Base-by-base conservation (phyloP, 2,797 vertebrate species). In the Tolypeutes matacus region DNA sequence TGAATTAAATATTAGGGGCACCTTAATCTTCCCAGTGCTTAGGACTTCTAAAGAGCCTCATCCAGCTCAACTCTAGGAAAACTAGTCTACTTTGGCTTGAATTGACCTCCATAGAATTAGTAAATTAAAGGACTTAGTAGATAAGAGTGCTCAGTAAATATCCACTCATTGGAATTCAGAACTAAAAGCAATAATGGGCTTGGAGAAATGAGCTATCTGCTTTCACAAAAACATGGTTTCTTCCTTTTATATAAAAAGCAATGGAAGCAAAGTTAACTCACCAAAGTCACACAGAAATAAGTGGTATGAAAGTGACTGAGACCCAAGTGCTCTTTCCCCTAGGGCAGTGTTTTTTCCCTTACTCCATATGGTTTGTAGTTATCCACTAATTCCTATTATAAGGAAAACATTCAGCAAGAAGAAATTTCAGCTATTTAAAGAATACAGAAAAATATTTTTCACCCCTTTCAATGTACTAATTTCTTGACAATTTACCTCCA, bases 1-100 rank as follows among this genome's bases (percentile, higher is more conserved):
- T 65, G 36, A 86, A 72, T 70, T 93, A 72, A 90, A 82, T 86
- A 70, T 89, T 76, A 89, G 15, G 80, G n/a, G 3, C 9, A 46
- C 9, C 36, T n/a, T 82, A 65, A 76, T 77, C 21, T 56, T 86
- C 25, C 23, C 13, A 92, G 56, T 56, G 1, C n/a, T 86, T 20
- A 70, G 9, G 10, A 2, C 9, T 89, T 88, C 49, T 42, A 42
- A 89, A 65, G 1, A n/a, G 51, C 10, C 46, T 88, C 67, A 89
- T 39, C 12, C 18, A 86, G 23, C 9, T 31, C 13, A 82, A 3
- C 1, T 78, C 39, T 67, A 89, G 15, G 39, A 69, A 91, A 58
- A 29, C 2, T 72, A 21, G 23, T 67, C 65, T 80, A 67, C 17
- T 25, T 9, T 85, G 29, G 51, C 9, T 80, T 85, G 72, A 73